Evolutionary conservation across 2,113 vertebrate species (phyloP).

Genomic region (Lasiurus cinereus): DNA sequence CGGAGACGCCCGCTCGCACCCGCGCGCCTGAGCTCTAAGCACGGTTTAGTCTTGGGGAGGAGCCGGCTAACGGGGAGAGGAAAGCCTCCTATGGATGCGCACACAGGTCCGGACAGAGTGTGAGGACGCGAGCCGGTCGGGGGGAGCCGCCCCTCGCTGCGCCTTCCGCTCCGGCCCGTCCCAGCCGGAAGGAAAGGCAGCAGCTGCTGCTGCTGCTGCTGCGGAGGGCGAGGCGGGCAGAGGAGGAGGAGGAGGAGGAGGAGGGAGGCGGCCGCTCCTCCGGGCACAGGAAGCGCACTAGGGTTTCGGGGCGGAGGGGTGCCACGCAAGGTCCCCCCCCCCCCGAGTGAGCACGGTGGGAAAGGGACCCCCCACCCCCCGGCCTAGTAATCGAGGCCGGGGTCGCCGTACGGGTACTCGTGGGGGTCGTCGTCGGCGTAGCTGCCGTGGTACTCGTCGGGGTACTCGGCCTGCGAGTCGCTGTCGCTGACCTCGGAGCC

Average conservation of each 20-base stretch:
- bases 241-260: background rate
- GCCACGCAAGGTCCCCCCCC: too few species aligned
- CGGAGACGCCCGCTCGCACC: too few species aligned
- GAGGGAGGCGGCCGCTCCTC: slow-evolving; percentile 72
- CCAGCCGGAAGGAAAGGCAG: too few species aligned
- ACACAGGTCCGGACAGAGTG: slow-evolving; percentile 84
- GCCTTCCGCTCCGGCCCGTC: too few species aligned
- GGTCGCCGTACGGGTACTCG: slow-evolving; percentile 95
- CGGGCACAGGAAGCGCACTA: slow-evolving; percentile 89
- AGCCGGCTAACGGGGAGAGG: slow-evolving; percentile 84
- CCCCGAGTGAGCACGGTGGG: slow-evolving; percentile 86
- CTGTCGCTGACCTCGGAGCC: slow-evolving; percentile 99
- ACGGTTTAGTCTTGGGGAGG: slow-evolving; percentile 78
- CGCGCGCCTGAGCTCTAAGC: slow-evolving; percentile 78
- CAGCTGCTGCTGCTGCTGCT: slow-evolving; percentile 80
- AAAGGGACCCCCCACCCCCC: slow-evolving; percentile 79
- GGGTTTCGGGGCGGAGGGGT: slow-evolving; percentile 89
- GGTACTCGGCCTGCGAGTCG: slow-evolving; percentile 97
- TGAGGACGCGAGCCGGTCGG: slow-evolving; percentile 89
- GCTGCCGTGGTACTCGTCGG: slow-evolving; percentile 93
- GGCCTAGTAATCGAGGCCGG: slow-evolving; percentile 95
- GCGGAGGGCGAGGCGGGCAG: slow-evolving; percentile 85
- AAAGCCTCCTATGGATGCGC: slow-evolving; percentile 75
- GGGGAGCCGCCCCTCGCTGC: too few species aligned
- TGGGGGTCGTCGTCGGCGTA: slow-evolving; percentile 92